A percentile compares a stretch with the other conserved stretches of the same genome.
phyloP scores from a whole-genome alignment of 2,113 vertebrate species.

The Osmerus mordax region DNA sequence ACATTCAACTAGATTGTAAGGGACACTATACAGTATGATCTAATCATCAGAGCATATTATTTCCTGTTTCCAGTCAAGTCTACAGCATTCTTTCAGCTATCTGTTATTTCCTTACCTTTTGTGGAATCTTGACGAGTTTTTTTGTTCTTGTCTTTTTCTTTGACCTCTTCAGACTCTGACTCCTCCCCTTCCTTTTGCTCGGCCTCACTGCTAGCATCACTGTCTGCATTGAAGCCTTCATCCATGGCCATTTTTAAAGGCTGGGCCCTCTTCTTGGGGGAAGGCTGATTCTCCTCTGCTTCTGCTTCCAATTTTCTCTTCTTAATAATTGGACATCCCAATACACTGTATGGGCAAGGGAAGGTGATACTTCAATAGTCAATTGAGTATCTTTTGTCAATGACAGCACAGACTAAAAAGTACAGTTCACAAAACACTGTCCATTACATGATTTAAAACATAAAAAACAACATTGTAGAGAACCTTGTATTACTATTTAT shows the following conservation, averaged over 20 bases:
- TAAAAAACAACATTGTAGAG: background rate
- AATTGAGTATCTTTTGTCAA: background rate
- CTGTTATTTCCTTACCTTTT: slow-evolving; percentile 42
- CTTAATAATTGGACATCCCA: slow-evolving; percentile 92
- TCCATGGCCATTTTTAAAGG: slow-evolving; percentile 80
- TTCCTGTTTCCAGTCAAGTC: too few species aligned
- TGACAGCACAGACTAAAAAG: too few species aligned
- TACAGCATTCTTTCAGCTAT: background rate
- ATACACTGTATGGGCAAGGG: slow-evolving; percentile 68
- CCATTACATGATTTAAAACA: background rate
- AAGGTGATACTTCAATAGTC: background rate
- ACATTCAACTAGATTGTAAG: background rate
- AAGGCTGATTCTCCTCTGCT: slow-evolving; percentile 75
- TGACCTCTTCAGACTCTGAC: slow-evolving; percentile 59
- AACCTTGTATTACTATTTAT: background rate
- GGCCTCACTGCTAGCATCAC: slow-evolving; percentile 79
- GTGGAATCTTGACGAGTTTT: slow-evolving; percentile 31
- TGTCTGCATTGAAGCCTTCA: slow-evolving; percentile 81
- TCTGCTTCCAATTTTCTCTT: slow-evolving; percentile 89
- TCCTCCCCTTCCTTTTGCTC: slow-evolving; percentile 79
- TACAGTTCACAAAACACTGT: background rate
- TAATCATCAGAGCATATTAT: background rate
- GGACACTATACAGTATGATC: background rate
- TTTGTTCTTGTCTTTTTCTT: slow-evolving; percentile 45
- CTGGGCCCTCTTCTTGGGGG: slow-evolving; percentile 84